phyloP scores from a whole-genome alignment of 2,888 invertebrate genomes.

The Leptogaster cylindrica region DNA sequence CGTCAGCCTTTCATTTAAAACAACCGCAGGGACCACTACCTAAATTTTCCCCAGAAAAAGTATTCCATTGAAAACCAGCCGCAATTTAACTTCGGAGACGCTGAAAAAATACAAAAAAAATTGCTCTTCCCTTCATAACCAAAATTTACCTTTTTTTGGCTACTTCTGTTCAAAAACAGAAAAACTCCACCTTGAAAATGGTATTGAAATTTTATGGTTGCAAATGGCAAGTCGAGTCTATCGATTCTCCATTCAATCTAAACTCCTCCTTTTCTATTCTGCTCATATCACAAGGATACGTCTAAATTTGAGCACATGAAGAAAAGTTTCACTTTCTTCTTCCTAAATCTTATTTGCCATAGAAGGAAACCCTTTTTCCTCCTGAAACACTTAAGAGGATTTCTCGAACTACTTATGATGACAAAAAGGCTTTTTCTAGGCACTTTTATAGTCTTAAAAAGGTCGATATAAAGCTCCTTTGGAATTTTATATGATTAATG shows the following conservation, averaged over 20 bases:
- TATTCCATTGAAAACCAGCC: too few relatives aligned
- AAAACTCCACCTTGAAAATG: constrained; percentile 28
- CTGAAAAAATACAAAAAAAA: too few relatives aligned
- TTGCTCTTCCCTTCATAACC: too few relatives aligned
- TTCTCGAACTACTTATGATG: too few relatives aligned
- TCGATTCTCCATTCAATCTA: constrained; percentile 11
- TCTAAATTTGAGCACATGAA: constrained; percentile 21
- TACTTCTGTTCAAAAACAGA: too few relatives aligned
- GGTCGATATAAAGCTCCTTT: constrained; percentile 2
- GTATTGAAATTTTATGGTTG: background rate
- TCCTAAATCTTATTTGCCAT: constrained; percentile 33
- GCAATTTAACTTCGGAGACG: too few relatives aligned
- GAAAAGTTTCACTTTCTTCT: constrained; percentile 35
- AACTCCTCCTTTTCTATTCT: background rate
- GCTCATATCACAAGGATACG: constrained; percentile 5
- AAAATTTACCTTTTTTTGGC: too few relatives aligned
- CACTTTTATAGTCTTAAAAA: constrained; percentile 10
- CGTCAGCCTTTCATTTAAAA: too few relatives aligned
- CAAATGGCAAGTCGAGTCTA: constrained; percentile 12
- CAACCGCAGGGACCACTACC: too few relatives aligned
- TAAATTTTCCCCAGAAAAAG: too few relatives aligned
- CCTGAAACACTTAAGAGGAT: constrained; percentile 22
- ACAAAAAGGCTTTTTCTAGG: constrained; percentile 2
- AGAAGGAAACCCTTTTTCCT: constrained; percentile 22
- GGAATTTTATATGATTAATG: too few relatives aligned